Conservation (phyloP, 2,888 invertebrate genomes). For the Dascillus cervinus region DNA sequence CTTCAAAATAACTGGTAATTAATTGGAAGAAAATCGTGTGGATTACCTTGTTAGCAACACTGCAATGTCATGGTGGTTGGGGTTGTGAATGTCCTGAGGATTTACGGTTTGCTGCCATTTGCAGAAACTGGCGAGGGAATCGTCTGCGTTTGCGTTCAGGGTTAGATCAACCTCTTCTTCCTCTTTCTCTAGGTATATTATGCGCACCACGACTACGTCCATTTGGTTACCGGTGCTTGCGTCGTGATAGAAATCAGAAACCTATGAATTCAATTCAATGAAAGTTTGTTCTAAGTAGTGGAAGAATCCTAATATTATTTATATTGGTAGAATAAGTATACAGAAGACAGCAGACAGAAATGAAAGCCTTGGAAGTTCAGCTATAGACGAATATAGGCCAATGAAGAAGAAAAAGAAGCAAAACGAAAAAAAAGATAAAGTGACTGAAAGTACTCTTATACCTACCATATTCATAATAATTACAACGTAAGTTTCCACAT, state of each 20-base stretch:
- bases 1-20: slow-evolving; percentile 26
- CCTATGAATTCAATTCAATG: slow-evolving; percentile 25
- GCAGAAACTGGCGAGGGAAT: slow-evolving; percentile 55
- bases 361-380: too few relatives aligned
- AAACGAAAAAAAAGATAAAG: too few relatives aligned
- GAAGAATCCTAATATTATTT: too few relatives aligned
- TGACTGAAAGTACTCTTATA: too few relatives aligned
- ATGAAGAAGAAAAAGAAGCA: slow-evolving; percentile 3
- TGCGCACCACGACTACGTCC: slow-evolving; percentile 50
- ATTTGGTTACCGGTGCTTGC: slow-evolving; percentile 48
- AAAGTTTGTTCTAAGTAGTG: too few relatives aligned
- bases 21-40: not conserved
- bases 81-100: slow-evolving; percentile 47
- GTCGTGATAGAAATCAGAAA: slow-evolving; percentile 43
- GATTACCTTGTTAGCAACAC: slow-evolving; percentile 50
- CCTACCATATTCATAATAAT: slow-evolving; percentile 63
- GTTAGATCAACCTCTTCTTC: slow-evolving; percentile 46
- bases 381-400: slow-evolving; percentile 1
- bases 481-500: slow-evolving; percentile 56
- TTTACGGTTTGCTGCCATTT: slow-evolving; percentile 54
- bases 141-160: slow-evolving; percentile 47
- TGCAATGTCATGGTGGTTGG: slow-evolving; percentile 56
- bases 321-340: too few relatives aligned
- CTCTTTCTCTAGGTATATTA: slow-evolving; percentile 49
- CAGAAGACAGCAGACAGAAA: too few relatives aligned